Conservation (phyloP, 2,113 vertebrate species). For the Microcebus jonahi region DNA sequence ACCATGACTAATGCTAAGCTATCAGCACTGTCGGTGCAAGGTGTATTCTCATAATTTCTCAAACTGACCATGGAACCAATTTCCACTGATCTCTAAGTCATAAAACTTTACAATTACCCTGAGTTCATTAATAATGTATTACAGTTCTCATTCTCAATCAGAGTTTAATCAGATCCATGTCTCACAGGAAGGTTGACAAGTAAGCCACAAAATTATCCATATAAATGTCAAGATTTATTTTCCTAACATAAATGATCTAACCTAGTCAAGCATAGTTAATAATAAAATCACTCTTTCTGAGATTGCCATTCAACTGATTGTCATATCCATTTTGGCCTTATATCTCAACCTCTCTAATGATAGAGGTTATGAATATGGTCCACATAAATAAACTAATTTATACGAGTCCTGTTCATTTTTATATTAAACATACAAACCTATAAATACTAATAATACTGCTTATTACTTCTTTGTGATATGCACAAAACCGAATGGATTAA, state of each 20-base stretch:
- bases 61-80: conserved; percentile 96
- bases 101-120: conserved; percentile 95
- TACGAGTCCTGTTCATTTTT: conserved; percentile 25
- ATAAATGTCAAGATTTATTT: conserved; percentile 88
- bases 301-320: conserved; percentile 66
- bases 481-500: background rate
- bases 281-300: conserved; percentile 68
- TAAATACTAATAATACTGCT: background rate
- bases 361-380: background rate
- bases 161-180: conserved; percentile 91
- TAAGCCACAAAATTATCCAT: conserved; percentile 86
- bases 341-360: conserved; percentile 54
- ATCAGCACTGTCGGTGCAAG: conserved; percentile 88
- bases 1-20: conserved; percentile 94
- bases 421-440: conserved; percentile 14
- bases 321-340: conserved; percentile 58
- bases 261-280: conserved; percentile 76
- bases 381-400: conserved; percentile 45
- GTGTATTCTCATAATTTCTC: conserved; percentile 93
- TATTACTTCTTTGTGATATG: background rate
- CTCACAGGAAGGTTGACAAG: conserved; percentile 87
- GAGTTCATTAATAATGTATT: conserved; percentile 97
- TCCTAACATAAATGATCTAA: conserved; percentile 82
- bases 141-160: conserved; percentile 89
- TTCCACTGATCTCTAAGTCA: conserved; percentile 91